phyloP scores from a whole-genome alignment of 2,797 vertebrate genomes.

The Paramormyrops hopkinsi region DNA sequence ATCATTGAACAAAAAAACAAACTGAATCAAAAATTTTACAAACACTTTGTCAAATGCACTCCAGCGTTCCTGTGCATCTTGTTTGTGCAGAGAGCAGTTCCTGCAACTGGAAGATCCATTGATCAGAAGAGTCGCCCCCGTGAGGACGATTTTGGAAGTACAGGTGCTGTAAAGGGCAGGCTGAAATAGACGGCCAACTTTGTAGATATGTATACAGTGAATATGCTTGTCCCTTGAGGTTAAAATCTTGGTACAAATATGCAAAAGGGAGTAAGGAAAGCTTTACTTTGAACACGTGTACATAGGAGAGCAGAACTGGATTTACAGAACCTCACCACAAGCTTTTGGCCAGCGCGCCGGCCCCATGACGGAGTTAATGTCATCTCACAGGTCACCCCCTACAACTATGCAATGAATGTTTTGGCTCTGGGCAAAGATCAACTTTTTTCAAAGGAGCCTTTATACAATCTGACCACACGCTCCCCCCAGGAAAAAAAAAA shows the following conservation, averaged over 20 bases:
- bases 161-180: slow-evolving; percentile 53
- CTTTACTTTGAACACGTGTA: slow-evolving; percentile 98
- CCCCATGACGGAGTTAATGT: slow-evolving; percentile 57
- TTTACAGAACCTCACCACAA: slow-evolving; percentile 75
- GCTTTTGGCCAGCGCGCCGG: slow-evolving; percentile 74
- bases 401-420: slow-evolving; percentile 97
- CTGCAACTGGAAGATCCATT: slow-evolving; percentile 48
- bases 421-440: slow-evolving; percentile 74
- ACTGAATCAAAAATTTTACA: slow-evolving; percentile 65
- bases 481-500: slow-evolving; percentile 34
- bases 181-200: slow-evolving; percentile 46
- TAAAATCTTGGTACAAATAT: slow-evolving; percentile 88
- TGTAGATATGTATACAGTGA: slow-evolving; percentile 83
- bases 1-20: slow-evolving; percentile 36
- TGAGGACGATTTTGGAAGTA: slow-evolving; percentile 51
- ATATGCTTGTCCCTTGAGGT: slow-evolving; percentile 71
- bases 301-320: slow-evolving; percentile 76
- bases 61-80: slow-evolving; percentile 65
- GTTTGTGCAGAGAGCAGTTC: slow-evolving; percentile 62
- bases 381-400: slow-evolving; percentile 79
- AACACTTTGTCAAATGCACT: slow-evolving; percentile 65
- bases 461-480: slow-evolving; percentile 63
- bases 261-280: slow-evolving; percentile 97
- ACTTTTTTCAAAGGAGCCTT: slow-evolving; percentile 69
- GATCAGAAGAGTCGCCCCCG: slow-evolving; percentile 34